Base-by-base conservation (phyloP, 2,797 vertebrate species). In the Delichon dasypus region DNA sequence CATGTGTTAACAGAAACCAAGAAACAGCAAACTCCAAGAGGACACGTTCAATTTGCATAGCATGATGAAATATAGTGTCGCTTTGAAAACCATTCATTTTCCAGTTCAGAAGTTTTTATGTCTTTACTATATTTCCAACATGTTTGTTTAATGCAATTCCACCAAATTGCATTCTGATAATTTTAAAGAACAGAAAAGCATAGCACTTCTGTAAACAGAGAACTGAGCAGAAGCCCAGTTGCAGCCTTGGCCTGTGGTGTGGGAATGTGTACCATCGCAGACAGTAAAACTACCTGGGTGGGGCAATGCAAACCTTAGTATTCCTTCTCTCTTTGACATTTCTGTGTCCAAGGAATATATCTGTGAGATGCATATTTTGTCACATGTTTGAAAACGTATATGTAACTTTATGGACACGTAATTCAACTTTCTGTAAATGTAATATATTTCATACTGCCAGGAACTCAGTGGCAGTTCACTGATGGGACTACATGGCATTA, bases 1-100 rank as follows among this genome's bases (percentile, higher is more conserved):
- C 48, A 10, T 30, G 27, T 82, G 54, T 90, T 88, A 80, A 90
- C n/a, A 73, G 68, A 80, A 95, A 78, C 12, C 48, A 82, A 91
- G 89, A 73, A 77, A 80, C 15, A 47, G 38, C 14, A 6, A 79
- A 83, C 34, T 68, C 77, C 25, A 11, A 48, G 54, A 77, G 55
- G 47, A 84, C 10, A 64, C 14, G 4, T 74, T 73, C 38, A 11
- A 9, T 71, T 89, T 89, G 26, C 29, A 64, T 74, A 61, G n/a
- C 30, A 36, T 0, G 0, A 13, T 80, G 81, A 85, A 85, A 55
- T 34, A 62, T 4, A 73, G 38, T 25, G 3, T 70, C 60, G 27
- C 27, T 93, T 51, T 61, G 27, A 55, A 75, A 81, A 5, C 6
- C 18, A n/a, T 58, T 20, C 16, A 13, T 65, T 93, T 85, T 96